These are phyloP conservation scores for Phragmatobia fuliginosa DNA, from an alignment of 2,888 invertebrate genomes.

Conservation along the genomic window DNA sequence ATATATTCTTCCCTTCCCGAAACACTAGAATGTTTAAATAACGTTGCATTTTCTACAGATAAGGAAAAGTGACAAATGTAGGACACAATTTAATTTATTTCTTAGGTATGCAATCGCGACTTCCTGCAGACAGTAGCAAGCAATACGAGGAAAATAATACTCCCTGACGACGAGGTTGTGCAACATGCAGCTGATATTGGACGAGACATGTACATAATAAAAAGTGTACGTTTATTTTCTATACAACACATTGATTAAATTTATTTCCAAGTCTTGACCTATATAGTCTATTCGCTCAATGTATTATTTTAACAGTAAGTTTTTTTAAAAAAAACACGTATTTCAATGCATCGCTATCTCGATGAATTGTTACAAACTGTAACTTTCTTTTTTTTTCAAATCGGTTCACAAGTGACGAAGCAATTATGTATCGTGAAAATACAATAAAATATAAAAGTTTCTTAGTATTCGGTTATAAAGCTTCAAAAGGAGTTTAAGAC, in stretches of 20 bases:
- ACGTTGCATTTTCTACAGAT: not conserved
- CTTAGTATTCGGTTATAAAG: not conserved
- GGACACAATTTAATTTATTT: slow-evolving; percentile 31
- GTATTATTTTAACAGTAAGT: not conserved
- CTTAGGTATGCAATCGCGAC: slow-evolving; percentile 73
- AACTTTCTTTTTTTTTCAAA: not conserved
- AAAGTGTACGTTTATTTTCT: slow-evolving; percentile 61
- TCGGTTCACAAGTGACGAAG: not conserved
- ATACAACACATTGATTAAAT: not conserved
- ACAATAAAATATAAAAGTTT: no score
- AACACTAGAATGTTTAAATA: not conserved
- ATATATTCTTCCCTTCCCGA: not conserved
- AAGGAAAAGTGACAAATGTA: slow-evolving; percentile 13
- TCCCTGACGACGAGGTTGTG: slow-evolving; percentile 80
- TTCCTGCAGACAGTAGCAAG: slow-evolving; percentile 80
- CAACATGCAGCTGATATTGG: slow-evolving; percentile 82
- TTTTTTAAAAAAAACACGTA: no score
- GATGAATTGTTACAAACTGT: no score
- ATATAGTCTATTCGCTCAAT: not conserved
- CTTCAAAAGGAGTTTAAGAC: not conserved
- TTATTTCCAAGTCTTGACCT: not conserved
- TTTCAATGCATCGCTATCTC: no score
- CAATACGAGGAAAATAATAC: slow-evolving; percentile 72
- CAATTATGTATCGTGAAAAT: no score
- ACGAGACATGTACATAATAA: slow-evolving; percentile 82